Evolutionary conservation across 2,888 invertebrate genomes (phyloP), one percentile per base, ranked within the genome.

Genomic region (Pollenia angustigena): DNA sequence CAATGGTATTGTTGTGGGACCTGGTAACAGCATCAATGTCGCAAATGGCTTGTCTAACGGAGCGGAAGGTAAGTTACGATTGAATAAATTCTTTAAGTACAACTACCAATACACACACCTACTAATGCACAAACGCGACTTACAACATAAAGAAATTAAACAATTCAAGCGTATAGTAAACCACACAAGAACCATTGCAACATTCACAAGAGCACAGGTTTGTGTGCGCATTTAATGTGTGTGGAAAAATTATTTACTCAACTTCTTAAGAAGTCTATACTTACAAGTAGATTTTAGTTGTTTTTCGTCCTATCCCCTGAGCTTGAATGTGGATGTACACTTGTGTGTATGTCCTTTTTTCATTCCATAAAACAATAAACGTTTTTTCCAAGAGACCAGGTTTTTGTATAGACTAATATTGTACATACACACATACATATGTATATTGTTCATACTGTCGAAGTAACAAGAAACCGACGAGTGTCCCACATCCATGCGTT

Each of bases 11-110:
- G 91, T 90, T 90, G 90, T 90, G 88, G 91, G 91, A 91, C 88
- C 87, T 81, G 88, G 82, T 87, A 89, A 72, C 81, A 82, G 58
- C 85, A 90, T 89, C 90, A 91, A 90, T 89, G 90, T 90, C 88
- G 89, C 90, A 89, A 92, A 92, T 91, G 89, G 89, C 89, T 89
- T 91, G 89, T 89, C 91, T 90, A 92, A 91, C 91, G 91, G 90
- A 90, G 91, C 91, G 89, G 92, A 92, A 92, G 92, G 92, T 92
- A 92, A 91, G 92, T 92, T 90, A 91, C 90, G 90, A 90, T 90
- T 90, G 90, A 89, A 88, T 90, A 91, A 91, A 90, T 91, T 89
- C 89, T 89, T 89, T 89, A 90, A 90, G 88, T 89, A 81, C 72
- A 81, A 66, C 58, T 56, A 81, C 82, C 81, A 60, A 56, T 60